phyloP scores from a whole-genome alignment of 2,888 invertebrate species.

The Zonitis immaculata region DNA sequence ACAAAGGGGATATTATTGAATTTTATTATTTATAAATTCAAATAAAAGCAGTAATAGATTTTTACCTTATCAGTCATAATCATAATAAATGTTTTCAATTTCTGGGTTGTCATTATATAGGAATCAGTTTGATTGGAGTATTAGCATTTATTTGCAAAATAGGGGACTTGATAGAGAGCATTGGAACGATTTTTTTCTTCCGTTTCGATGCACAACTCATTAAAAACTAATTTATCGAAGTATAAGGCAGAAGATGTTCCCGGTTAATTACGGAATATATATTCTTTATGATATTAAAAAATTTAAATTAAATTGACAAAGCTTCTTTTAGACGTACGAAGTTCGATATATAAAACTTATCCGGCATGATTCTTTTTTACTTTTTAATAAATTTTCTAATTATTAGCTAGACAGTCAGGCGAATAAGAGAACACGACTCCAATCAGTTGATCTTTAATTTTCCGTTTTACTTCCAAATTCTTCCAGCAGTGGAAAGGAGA shows the following conservation, averaged over 20 bases:
- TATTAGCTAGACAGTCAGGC: neutral
- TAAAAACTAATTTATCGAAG: conserved; percentile 19
- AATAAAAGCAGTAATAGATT: conserved; percentile 13
- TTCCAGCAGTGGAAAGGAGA: neutral
- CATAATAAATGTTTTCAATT: too few relatives aligned
- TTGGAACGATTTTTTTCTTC: neutral
- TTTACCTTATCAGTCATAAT: too few relatives aligned
- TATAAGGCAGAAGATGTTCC: conserved; percentile 13
- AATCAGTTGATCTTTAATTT: neutral
- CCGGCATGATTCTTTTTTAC: neutral
- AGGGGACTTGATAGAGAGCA: neutral
- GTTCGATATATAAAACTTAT: neutral
- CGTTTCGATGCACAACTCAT: conserved; percentile 17
- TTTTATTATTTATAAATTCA: conserved; percentile 28
- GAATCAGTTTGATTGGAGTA: neutral
- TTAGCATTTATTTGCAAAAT: too few relatives aligned
- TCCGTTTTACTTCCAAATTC: neutral
- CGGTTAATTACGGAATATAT: conserved; percentile 20
- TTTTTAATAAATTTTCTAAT: neutral
- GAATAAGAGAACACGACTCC: neutral
- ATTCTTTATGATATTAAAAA: conserved; percentile 13
- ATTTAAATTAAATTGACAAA: conserved; percentile 22
- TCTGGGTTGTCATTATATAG: too few relatives aligned
- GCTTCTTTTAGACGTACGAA: neutral
- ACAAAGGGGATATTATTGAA: conserved; percentile 25